Evolutionary conservation across 2,113 vertebrate species (phyloP).

Genomic region (Trichechus manatus): DNA sequence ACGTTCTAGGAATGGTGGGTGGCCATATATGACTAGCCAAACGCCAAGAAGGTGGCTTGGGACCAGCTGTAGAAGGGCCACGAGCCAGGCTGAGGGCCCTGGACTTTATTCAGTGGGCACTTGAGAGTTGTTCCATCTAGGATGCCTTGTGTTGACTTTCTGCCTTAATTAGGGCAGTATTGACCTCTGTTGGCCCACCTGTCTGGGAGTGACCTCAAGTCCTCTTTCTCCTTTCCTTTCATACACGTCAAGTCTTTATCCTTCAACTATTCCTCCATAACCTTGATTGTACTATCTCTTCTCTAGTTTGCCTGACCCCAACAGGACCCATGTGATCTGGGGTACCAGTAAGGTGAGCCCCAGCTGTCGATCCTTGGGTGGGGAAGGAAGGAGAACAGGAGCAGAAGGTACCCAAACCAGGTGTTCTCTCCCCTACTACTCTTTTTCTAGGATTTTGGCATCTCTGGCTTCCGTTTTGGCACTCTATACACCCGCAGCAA

Average conservation of each 20-base stretch:
- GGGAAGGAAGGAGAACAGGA: background rate
- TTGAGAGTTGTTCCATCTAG: background rate
- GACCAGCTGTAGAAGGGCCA: background rate
- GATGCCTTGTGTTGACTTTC: background rate
- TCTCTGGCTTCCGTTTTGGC: slow-evolving; percentile 92
- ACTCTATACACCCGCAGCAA: slow-evolving; percentile 92
- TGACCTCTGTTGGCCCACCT: background rate
- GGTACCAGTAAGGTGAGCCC: slow-evolving; percentile 93
- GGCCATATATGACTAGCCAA: background rate
- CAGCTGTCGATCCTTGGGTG: background rate
- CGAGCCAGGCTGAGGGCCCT: background rate
- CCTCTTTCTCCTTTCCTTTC: background rate
- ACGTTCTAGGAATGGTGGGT: background rate
- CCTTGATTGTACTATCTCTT: background rate
- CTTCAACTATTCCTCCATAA: background rate
- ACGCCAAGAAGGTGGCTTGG: background rate
- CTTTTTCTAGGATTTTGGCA: slow-evolving; percentile 92
- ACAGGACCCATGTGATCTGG: slow-evolving; percentile 96
- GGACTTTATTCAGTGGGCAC: background rate
- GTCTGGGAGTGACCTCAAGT: background rate
- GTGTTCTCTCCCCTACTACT: slow-evolving; percentile 2
- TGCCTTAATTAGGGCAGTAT: background rate
- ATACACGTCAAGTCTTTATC: background rate
- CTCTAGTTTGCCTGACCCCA: slow-evolving; percentile 94
- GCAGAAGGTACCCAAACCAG: background rate